Evolutionary conservation across 2,797 vertebrate species (phyloP).

Genomic region (Coluber constrictor): DNA sequence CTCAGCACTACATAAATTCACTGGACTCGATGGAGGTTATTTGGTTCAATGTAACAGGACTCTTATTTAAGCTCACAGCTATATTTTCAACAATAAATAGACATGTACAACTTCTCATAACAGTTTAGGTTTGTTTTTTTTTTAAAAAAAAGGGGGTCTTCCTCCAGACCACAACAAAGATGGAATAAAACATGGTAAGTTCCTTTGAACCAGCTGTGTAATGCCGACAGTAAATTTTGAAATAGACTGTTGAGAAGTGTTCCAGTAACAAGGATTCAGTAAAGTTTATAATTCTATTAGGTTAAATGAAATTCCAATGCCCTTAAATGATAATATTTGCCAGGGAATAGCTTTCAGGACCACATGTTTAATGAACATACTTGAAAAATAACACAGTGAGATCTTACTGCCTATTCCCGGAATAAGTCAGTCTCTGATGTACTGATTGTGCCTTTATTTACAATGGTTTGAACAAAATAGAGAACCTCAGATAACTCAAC

Average conservation of each 20-base stretch:
- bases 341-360: conserved; percentile 44
- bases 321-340: conserved; percentile 46
- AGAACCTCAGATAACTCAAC: no score
- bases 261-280: background rate
- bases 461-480: accelerated
- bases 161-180: background rate
- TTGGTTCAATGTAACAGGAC: background rate
- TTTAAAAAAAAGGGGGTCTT: background rate
- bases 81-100: background rate
- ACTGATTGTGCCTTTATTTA: accelerated
- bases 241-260: background rate
- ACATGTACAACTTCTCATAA: background rate
- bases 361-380: background rate
- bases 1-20: background rate
- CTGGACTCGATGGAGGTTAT: background rate
- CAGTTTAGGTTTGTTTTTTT: background rate
- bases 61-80: background rate
- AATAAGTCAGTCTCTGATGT: background rate
- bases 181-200: background rate
- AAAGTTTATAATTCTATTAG: conserved; percentile 48
- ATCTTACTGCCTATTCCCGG: background rate
- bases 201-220: conserved; percentile 11
- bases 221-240: background rate
- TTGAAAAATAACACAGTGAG: background rate
- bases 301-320: conserved; percentile 44